A percentile compares a stretch with the other conserved stretches of the same genome.
Evolutionary conservation across 2,113 vertebrate species (phyloP).

Genomic region (Phrynosoma platyrhinos): DNA sequence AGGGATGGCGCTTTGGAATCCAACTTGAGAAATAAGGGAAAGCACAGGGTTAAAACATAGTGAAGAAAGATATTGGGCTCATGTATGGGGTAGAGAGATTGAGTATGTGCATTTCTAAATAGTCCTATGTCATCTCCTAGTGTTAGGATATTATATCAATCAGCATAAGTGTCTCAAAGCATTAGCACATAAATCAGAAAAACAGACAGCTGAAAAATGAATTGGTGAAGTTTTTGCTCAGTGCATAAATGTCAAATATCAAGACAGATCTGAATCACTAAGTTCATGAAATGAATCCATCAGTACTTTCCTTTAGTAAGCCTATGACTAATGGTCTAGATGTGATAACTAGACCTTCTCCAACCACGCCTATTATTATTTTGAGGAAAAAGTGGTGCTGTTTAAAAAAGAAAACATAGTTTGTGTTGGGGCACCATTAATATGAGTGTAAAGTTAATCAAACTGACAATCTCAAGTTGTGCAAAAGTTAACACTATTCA

Average conservation of each 20-base stretch:
- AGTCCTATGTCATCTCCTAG: conserved; percentile 34
- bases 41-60: conserved; percentile 58
- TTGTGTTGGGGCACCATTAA: conserved; percentile 1
- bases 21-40: conserved; percentile 76
- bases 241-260: conserved; percentile 63
- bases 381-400: conserved; percentile 29
- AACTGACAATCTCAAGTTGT: conserved; percentile 19
- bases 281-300: conserved; percentile 52
- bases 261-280: conserved; percentile 63
- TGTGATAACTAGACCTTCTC: conserved; percentile 24
- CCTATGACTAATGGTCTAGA: conserved; percentile 64
- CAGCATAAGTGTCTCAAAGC: conserved; percentile 61
- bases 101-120: conserved; percentile 32
- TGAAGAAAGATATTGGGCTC: conserved; percentile 52
- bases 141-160: conserved; percentile 53
- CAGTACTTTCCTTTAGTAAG: conserved; percentile 39
- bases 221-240: conserved; percentile 57
- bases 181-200: conserved; percentile 66
- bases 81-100: conserved; percentile 24
- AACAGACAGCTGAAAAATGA: conserved; percentile 63
- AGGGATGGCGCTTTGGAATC: conserved; percentile 74
- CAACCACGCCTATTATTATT: conserved; percentile 35
- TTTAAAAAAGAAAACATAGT: conserved; percentile 28
- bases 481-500: background rate
- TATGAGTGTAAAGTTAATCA: conserved; percentile 29